A percentile compares a stretch with the other conserved stretches of the same genome.
These are phyloP conservation scores for Anarsia innoxiella DNA, from an alignment of 2,888 invertebrate genomes.

Conservation along the genomic window DNA sequence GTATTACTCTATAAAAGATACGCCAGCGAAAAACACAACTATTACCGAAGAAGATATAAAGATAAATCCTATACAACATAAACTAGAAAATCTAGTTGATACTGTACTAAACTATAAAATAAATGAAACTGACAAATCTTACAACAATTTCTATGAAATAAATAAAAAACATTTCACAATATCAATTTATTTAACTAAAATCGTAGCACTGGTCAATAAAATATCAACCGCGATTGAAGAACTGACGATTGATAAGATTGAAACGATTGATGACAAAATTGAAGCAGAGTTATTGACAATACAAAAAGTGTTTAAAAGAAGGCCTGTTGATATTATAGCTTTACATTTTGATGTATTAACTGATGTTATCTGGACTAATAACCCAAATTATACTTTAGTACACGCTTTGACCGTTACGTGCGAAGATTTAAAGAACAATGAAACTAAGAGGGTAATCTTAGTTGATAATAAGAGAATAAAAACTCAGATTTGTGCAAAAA, in stretches of 20 bases:
- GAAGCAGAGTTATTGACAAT: constrained; percentile 34
- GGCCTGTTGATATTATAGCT: constrained; percentile 43
- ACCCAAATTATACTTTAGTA: constrained; percentile 35
- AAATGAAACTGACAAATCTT: constrained; percentile 34
- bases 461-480: constrained; percentile 39
- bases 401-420: constrained; percentile 41
- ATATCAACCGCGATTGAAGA: constrained; percentile 32
- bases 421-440: constrained; percentile 34
- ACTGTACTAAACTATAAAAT: constrained; percentile 41
- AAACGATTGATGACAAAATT: constrained; percentile 27
- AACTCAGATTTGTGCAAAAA: constrained; percentile 47
- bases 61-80: constrained; percentile 34
- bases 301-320: constrained; percentile 45
- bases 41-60: constrained; percentile 29
- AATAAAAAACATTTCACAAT: constrained; percentile 45
- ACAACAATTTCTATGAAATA: constrained; percentile 40
- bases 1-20: constrained; percentile 29
- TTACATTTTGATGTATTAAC: constrained; percentile 57
- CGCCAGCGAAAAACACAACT: constrained; percentile 35
- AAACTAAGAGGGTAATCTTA: constrained; percentile 37
- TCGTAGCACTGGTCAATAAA: constrained; percentile 47
- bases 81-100: constrained; percentile 41
- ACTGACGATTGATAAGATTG: constrained; percentile 25
- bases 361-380: constrained; percentile 38
- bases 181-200: constrained; percentile 46